A percentile compares a stretch with the other conserved stretches of the same genome.
Evolutionary conservation across 2,888 invertebrate species (phyloP).

Genomic region (Phrixothrix hirtus): DNA sequence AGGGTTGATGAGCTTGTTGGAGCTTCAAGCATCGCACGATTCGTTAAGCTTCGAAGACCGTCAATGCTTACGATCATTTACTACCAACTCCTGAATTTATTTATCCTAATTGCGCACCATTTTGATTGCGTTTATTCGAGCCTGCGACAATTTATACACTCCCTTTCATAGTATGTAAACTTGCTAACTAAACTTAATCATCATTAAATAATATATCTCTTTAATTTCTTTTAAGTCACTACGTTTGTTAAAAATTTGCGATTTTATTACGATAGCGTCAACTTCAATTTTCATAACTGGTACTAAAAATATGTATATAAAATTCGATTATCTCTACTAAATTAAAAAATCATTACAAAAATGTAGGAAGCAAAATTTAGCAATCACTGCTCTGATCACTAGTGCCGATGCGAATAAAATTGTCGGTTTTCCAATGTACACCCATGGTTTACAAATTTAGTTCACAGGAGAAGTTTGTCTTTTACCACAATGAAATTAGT

Average conservation of each 20-base stretch:
- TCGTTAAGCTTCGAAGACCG: constrained; percentile 37
- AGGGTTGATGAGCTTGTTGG: constrained; percentile 26
- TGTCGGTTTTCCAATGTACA: too few relatives aligned
- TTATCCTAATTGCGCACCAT: constrained; percentile 45
- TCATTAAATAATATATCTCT: background rate
- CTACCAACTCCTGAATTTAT: constrained; percentile 47
- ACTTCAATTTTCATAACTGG: background rate
- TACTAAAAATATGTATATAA: too few relatives aligned
- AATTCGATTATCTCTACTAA: too few relatives aligned
- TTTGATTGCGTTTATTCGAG: constrained; percentile 45
- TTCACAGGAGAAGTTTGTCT: too few relatives aligned
- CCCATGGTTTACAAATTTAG: too few relatives aligned
- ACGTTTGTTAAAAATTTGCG: too few relatives aligned
- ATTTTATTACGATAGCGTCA: background rate
- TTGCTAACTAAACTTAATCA: background rate
- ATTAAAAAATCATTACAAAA: too few relatives aligned
- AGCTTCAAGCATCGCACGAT: constrained; percentile 23
- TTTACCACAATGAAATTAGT: too few relatives aligned
- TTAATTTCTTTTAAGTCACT: too few relatives aligned
- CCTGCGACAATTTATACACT: constrained; percentile 24
- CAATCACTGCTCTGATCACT: too few relatives aligned
- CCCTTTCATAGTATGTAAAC: background rate
- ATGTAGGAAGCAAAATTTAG: too few relatives aligned
- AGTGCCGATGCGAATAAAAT: too few relatives aligned
- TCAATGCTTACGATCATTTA: constrained; percentile 44